Evolutionary conservation across 2,113 vertebrate species (phyloP), one percentile per base, ranked within the genome.

Genomic region (Caranx melampygus): DNA sequence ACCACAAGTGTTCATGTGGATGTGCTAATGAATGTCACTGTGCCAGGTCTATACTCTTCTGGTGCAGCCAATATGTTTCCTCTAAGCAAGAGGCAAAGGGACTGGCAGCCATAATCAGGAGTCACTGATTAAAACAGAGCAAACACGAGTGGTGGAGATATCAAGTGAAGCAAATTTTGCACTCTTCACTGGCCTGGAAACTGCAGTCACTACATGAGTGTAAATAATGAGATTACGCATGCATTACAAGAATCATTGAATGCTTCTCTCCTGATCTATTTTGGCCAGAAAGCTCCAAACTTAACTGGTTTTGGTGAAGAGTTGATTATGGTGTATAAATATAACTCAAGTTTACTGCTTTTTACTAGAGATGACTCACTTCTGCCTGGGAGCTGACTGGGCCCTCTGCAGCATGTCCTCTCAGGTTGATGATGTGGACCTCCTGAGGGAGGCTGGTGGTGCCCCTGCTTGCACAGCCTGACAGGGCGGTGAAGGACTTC

Each of bases 361-460:
- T 54, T 40, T 20, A 20, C 58, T 16, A 3, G 42, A 55, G 12
- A 33, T 81, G 75, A 83, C 89, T 95, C 92, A 98, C 98, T 93
- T 96, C 94, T 84, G 88, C 91, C 33, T 92, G 93, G 4, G 75
- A 89, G 78, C 89, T 93, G 75, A 90, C 90, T 2, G 92, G 88
- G 21, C 89, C 91, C 33, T 94, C 92, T 18, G 95, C 88, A 51
- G 72, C 84, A 0, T 89, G 71, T 42, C 88, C 86, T 70, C 95
- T 95, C 78, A 99, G 95, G 93, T 98, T 99, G 91, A 99, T 94
- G 91, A 99, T 37, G 0, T 99, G 98, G 72, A 99, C 97, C 82
- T 99, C 98, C 77, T 97, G 96, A 0, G 95, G 96, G 44, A 97
- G 92, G 54, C 84, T 88, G 0, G 79, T 90, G 0, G 97, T 99